Conservation (phyloP, 2,113 vertebrate species). For the Plectropomus leopardus region DNA sequence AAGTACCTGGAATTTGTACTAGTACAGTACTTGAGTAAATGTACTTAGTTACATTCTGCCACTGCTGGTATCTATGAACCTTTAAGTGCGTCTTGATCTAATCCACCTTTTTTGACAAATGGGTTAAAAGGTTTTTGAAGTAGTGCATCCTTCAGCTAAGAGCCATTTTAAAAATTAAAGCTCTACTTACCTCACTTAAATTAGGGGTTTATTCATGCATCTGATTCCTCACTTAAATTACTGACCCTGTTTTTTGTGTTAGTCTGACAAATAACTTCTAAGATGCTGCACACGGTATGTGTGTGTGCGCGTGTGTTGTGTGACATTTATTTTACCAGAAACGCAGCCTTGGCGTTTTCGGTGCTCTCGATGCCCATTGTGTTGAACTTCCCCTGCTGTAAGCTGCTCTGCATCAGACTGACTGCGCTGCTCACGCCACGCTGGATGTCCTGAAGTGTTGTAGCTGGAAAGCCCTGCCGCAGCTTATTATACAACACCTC, state of each 20-base stretch:
- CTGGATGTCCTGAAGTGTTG: conserved; percentile 96
- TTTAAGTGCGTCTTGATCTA: conserved; percentile 23
- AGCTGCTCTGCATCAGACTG: conserved; percentile 97
- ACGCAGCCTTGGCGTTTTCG: conserved; percentile 94
- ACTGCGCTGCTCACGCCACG: conserved; percentile 98
- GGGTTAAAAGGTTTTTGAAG: conserved; percentile 30
- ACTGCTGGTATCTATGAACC: neutral
- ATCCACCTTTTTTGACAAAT: conserved; percentile 25
- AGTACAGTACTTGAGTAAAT: too few relatives aligned
- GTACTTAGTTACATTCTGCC: too few relatives aligned
- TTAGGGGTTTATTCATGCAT: conserved; percentile 16
- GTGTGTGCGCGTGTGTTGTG: too few relatives aligned
- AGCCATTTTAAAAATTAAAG: conserved; percentile 45
- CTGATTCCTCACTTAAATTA: conserved; percentile 15
- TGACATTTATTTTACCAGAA: conserved; percentile 89
- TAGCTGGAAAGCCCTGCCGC: conserved; percentile 94
- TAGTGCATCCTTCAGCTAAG: conserved; percentile 2
- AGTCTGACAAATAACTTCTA: neutral
- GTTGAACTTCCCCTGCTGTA: conserved; percentile 98
- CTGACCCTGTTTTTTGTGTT: neutral
- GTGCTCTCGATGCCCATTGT: conserved; percentile 96
- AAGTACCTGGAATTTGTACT: too few relatives aligned
- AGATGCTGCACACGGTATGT: neutral
- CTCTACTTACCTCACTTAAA: conserved; percentile 5
- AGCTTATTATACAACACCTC: conserved; percentile 95